Conservation (phyloP, 2,888 invertebrate genomes). For the Agelastica alni region DNA sequence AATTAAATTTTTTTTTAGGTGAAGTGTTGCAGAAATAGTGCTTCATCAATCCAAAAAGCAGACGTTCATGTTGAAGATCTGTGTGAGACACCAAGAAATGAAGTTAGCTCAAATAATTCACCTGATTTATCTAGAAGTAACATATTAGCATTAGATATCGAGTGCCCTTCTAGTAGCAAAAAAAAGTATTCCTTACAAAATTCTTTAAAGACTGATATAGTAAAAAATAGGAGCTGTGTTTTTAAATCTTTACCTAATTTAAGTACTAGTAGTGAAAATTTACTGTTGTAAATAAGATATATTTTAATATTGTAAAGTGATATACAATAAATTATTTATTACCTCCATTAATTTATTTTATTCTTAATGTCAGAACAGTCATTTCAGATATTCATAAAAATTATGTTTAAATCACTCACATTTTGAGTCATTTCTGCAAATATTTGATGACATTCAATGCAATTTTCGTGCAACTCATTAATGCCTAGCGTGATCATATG, state of each 20-base stretch:
- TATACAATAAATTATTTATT: constrained; percentile 29
- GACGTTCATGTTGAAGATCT: constrained; percentile 48
- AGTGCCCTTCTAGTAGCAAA: constrained; percentile 51
- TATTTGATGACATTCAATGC: no score
- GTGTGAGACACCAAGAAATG: constrained; percentile 39
- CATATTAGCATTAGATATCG: constrained; percentile 60
- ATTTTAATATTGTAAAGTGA: constrained; percentile 33
- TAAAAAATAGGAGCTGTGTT: constrained; percentile 52
- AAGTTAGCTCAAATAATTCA: constrained; percentile 21
- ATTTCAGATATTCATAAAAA: no score
- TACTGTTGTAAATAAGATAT: constrained; percentile 58
- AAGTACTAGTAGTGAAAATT: constrained; percentile 69
- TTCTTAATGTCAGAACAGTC: no score
- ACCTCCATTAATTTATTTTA: constrained; percentile 10
- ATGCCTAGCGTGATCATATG: no score
- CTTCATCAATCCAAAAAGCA: constrained; percentile 47
- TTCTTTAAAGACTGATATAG: constrained; percentile 49
- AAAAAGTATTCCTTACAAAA: constrained; percentile 47
- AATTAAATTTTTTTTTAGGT: constrained; percentile 28
- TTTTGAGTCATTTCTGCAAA: no score
- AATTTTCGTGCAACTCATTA: no score
- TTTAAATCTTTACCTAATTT: constrained; percentile 73
- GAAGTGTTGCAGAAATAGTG: constrained; percentile 41
- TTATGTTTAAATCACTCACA: no score
- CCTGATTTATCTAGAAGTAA: constrained; percentile 41